Base-by-base conservation (phyloP, 2,113 vertebrate species). In the Diglossa brunneiventris region DNA sequence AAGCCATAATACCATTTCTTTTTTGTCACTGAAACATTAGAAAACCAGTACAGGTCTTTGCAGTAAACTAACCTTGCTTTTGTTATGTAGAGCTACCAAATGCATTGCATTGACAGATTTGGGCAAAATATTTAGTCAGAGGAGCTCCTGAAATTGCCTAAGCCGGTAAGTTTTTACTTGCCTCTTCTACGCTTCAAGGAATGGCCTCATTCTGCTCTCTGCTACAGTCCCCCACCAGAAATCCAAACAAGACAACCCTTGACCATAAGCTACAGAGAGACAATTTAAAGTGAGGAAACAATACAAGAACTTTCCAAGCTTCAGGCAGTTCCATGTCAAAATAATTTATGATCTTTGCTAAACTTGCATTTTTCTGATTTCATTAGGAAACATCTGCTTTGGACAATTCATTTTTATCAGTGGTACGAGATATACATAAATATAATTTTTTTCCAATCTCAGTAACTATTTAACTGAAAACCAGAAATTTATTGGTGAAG, bases 101-200 rank as follows among this genome's bases (percentile, higher is more conserved):
- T 2, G 0, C 27, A 46, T 14, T 56, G 19, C 41, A 76, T 1
- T 72, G 66, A 47, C 15, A 63, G 22, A 37, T 30, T 63, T 0
- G 1, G 13, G 24, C 31, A 88, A 80, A 86, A 4, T 26, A 30
- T 62, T 62, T 63, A 90, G 64, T 59, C 52, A 63, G 21, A 55
- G n/a, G 19, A 55, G 15, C 13, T 26, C 11, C 22, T 22, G 24
- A 52, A 37, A 74, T 50, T 9, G 13, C 59, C 16, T 14, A 47
- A 89, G 10, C 10, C 39, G 64, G 7, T 37, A 41, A 70, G 10
- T 21, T 83, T 90, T 50, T 9, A 66, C 12, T 31, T 35, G 37
- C 13, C 26, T 77, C 59, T 83, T 52, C 72, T 49, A 21, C 14
- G 13, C 35, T 74, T n/a, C 55, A 63, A 26, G 31, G 23, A 82